These are phyloP conservation scores for Cheumatopsyche charites DNA, from an alignment of 1,140 invertebrate species.

Conservation along the genomic window DNA sequence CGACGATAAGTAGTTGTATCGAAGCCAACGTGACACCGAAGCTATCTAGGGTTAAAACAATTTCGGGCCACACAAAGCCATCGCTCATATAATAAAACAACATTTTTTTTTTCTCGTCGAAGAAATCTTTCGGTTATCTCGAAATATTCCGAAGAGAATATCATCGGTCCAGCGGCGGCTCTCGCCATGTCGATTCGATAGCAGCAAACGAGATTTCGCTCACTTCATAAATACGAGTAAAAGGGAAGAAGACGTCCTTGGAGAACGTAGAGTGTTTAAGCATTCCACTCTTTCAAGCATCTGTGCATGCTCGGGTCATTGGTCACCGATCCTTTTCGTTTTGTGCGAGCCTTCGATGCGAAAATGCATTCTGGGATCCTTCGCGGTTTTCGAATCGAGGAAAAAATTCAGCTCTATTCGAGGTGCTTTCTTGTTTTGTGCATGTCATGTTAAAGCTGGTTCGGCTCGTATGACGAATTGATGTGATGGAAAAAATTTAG, in stretches of 20 bases:
- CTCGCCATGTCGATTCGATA: not conserved
- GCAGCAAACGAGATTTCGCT: slow-evolving; percentile 18
- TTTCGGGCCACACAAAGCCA: not conserved
- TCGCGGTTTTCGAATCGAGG: too few relatives aligned
- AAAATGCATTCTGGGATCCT: too few relatives aligned
- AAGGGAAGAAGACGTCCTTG: slow-evolving; percentile 36
- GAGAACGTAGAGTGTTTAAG: slow-evolving; percentile 23
- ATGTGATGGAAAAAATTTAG: too few relatives aligned
- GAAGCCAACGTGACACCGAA: not conserved
- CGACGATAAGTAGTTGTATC: slow-evolving; percentile 11
- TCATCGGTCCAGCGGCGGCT: too few relatives aligned
- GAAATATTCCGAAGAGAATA: too few relatives aligned
- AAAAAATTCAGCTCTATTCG: too few relatives aligned
- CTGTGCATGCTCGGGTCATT: slow-evolving; percentile 13
- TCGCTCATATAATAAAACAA: not conserved
- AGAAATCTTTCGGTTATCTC: too few relatives aligned
- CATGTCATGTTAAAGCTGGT: too few relatives aligned
- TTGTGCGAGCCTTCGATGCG: too few relatives aligned
- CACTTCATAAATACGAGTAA: slow-evolving; percentile 24
- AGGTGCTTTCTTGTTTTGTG: too few relatives aligned
- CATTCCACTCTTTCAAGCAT: slow-evolving; percentile 25
- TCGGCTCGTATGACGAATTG: too few relatives aligned
- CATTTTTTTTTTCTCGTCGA: not conserved
- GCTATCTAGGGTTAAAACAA: slow-evolving; percentile 12
- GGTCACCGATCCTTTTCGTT: slow-evolving; percentile 11